Percentiles rank a stretch among this genome's conserved stretches.
phyloP scores from a whole-genome alignment of 2,113 vertebrate species.

The Oncorhynchus mykiss region DNA sequence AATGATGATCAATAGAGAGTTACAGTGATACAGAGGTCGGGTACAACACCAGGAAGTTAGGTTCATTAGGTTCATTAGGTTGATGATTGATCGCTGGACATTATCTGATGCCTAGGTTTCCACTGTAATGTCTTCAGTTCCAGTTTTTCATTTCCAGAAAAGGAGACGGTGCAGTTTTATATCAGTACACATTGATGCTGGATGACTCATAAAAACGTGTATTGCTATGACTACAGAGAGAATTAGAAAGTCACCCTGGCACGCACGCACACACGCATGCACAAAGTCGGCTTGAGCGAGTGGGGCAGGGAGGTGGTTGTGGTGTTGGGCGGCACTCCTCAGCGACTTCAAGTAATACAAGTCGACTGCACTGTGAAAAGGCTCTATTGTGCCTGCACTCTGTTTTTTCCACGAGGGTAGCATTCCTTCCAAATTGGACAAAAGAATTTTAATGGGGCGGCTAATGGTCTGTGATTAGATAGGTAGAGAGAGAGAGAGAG shows the following conservation, averaged over 20 bases:
- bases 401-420: conserved; percentile 70
- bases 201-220: no score
- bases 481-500: conserved; percentile 46
- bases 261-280: conserved; percentile 2
- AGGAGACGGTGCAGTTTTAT: no score
- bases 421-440: conserved; percentile 80
- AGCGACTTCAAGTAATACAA: conserved; percentile 68
- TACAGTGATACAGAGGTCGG: no score
- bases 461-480: conserved; percentile 78
- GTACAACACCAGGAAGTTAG: no score
- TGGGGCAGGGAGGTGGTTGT: conserved; percentile 50
- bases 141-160: no score
- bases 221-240: no score
- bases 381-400: conserved; percentile 68
- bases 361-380: conserved; percentile 69
- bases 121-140: no score
- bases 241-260: not conserved
- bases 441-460: conserved; percentile 80
- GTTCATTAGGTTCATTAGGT: no score
- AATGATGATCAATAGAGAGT: no score
- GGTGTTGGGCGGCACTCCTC: conserved; percentile 71
- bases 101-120: no score
- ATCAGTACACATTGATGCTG: no score
- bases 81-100: no score
- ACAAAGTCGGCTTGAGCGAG: conserved; percentile 18